phyloP scores from a whole-genome alignment of 2,888 invertebrate species.

The Coelogynopora nodosa region DNA sequence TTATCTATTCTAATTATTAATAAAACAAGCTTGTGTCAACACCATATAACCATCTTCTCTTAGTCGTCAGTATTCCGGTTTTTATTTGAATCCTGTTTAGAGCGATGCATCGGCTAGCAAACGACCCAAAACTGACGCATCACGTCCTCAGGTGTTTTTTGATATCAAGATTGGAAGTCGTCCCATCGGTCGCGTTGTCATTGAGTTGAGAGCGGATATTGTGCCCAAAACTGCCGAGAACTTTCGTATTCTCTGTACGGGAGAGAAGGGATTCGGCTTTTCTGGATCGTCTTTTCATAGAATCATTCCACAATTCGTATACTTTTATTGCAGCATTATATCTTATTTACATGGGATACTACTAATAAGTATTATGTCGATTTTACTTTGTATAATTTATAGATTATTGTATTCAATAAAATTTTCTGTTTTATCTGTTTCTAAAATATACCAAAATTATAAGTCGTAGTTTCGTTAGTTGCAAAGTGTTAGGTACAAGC shows the following conservation, averaged over 20 bases:
- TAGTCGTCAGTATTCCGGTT: too few species aligned
- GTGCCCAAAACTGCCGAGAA: slow-evolving; percentile 82
- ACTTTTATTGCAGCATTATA: slow-evolving; percentile 50
- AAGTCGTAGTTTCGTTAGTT: too few species aligned
- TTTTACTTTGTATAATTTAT: neutral
- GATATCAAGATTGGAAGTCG: slow-evolving; percentile 86
- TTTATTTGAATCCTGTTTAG: too few species aligned
- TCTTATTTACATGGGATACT: slow-evolving; percentile 39
- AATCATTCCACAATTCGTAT: slow-evolving; percentile 95
- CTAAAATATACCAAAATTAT: too few species aligned
- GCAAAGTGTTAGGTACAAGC: too few species aligned
- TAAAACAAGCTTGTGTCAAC: too few species aligned
- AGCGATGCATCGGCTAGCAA: neutral
- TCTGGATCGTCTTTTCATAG: slow-evolving; percentile 84
- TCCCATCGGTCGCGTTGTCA: slow-evolving; percentile 81
- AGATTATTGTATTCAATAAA: neutral
- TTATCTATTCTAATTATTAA: too few species aligned
- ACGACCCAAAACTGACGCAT: neutral
- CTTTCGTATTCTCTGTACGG: slow-evolving; percentile 84
- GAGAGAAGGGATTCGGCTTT: slow-evolving; percentile 93
- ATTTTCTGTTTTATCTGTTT: neutral
- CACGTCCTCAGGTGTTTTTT: slow-evolving; percentile 72
- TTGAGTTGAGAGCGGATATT: slow-evolving; percentile 83
- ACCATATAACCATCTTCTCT: too few species aligned
- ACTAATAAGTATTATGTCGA: too few species aligned